These are phyloP conservation scores for Rhinella marina DNA, from an alignment of 2,797 vertebrate genomes.

Conservation along the genomic window DNA sequence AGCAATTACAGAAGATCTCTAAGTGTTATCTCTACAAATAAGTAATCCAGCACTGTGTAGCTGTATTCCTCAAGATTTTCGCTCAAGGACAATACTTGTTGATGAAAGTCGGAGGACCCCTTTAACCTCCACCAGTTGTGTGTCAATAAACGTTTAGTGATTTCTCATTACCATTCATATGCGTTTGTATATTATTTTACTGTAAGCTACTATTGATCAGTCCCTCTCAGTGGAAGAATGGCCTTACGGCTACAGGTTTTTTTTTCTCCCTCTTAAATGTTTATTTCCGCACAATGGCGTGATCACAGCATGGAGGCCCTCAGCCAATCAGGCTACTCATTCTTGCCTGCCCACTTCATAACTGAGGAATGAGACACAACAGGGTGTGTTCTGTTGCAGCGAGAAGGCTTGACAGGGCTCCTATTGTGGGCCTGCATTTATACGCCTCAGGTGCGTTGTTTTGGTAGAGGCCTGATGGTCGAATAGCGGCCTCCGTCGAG, in stretches of 20 bases:
- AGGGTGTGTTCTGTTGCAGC: conserved; percentile 56
- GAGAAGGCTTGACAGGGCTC: conserved; percentile 54
- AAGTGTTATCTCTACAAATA: neutral
- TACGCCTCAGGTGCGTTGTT: conserved; percentile 59
- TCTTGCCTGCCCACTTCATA: conserved; percentile 59
- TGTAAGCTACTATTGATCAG: conserved; percentile 38
- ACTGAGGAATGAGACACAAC: conserved; percentile 47
- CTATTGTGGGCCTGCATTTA: conserved; percentile 59
- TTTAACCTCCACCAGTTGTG: neutral
- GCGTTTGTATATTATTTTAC: neutral
- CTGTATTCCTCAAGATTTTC: neutral
- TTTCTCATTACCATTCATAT: neutral
- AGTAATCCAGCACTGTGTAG: neutral
- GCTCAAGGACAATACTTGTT: neutral
- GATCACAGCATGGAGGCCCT: conserved; percentile 49
- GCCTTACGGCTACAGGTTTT: neutral
- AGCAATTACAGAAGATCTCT: too few species aligned
- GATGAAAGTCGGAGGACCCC: neutral
- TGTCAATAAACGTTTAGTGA: neutral
- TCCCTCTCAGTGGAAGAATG: conserved; percentile 14
- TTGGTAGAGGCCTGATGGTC: conserved; percentile 56
- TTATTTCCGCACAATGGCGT: conserved; percentile 55
- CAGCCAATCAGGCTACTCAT: conserved; percentile 58
- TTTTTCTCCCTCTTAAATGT: conserved; percentile 44
- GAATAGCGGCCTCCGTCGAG: conserved; percentile 47